Conservation (phyloP, 2,888 invertebrate species). For the Drosophila anomalipes region DNA sequence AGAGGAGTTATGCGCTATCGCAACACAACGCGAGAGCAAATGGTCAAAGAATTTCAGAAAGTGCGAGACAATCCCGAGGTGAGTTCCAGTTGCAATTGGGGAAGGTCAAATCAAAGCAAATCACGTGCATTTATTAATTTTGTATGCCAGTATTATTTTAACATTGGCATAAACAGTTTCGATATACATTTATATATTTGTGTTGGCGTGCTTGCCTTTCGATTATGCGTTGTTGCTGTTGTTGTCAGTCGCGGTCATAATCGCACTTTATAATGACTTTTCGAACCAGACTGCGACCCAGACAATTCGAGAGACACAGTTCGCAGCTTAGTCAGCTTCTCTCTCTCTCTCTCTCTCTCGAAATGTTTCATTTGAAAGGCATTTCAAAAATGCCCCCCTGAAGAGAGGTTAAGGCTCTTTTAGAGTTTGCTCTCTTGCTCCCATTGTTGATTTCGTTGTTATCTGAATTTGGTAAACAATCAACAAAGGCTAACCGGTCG, state of each 20-base stretch:
- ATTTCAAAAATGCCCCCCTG: conserved; percentile 5
- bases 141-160: conserved; percentile 4
- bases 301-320: conserved; percentile 21
- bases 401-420: conserved; percentile 6
- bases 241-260: conserved; percentile 40
- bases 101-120: conserved; percentile 7
- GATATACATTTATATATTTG: background rate
- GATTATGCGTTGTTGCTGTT: conserved; percentile 18
- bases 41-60: conserved; percentile 96
- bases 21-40: conserved; percentile 91
- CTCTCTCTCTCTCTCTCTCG: background rate
- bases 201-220: conserved; percentile 24
- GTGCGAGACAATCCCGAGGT: conserved; percentile 93
- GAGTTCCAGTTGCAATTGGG: conserved; percentile 40
- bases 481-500: conserved; percentile 56
- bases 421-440: conserved; percentile 8
- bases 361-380: conserved; percentile 22
- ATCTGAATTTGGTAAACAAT: conserved; percentile 67
- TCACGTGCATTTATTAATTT: conserved; percentile 6
- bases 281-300: conserved; percentile 25
- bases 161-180: conserved; percentile 16
- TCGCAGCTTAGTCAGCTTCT: conserved; percentile 12
- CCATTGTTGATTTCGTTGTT: conserved; percentile 18
- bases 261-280: conserved; percentile 50
- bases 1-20: conserved; percentile 96